phyloP scores from a whole-genome alignment of 2,888 invertebrate species.

The Saturnia japonica region DNA sequence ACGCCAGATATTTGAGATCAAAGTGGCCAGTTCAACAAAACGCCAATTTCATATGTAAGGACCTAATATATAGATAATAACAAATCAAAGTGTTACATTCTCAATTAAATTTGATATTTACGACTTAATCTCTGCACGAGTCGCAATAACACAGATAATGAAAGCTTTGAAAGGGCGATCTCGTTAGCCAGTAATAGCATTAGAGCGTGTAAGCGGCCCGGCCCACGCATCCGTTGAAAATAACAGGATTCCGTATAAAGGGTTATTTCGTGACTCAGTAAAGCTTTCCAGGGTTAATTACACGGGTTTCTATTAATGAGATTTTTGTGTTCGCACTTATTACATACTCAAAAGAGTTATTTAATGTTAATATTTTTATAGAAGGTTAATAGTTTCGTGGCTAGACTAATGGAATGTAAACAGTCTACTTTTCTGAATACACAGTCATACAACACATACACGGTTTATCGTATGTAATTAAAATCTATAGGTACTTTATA shows the following conservation, averaged over 20 bases:
- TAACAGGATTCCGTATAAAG: background rate
- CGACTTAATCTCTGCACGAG: background rate
- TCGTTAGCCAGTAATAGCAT: slow-evolving; percentile 7
- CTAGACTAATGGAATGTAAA: background rate
- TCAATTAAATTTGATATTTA: background rate
- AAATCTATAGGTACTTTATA: too few relatives aligned
- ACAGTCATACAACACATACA: too few relatives aligned
- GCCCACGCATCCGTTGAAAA: slow-evolving; percentile 5
- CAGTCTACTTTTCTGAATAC: too few relatives aligned
- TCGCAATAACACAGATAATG: slow-evolving; percentile 6
- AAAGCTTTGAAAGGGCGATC: slow-evolving; percentile 14
- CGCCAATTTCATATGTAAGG: too few relatives aligned
- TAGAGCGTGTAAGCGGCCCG: background rate
- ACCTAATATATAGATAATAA: too few relatives aligned
- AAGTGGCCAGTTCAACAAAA: too few relatives aligned
- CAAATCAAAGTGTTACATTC: background rate
- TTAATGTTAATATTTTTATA: background rate
- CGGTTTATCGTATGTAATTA: too few relatives aligned
- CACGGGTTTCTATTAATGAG: background rate
- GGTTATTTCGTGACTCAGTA: background rate
- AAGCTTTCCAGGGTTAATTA: background rate
- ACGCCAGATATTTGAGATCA: too few relatives aligned
- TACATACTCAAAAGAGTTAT: background rate
- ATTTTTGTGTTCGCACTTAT: background rate
- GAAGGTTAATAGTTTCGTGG: background rate